A percentile compares a stretch with the other conserved stretches of the same genome.
phyloP scores from a whole-genome alignment of 2,113 vertebrate species.

The Accipiter virgatus region DNA sequence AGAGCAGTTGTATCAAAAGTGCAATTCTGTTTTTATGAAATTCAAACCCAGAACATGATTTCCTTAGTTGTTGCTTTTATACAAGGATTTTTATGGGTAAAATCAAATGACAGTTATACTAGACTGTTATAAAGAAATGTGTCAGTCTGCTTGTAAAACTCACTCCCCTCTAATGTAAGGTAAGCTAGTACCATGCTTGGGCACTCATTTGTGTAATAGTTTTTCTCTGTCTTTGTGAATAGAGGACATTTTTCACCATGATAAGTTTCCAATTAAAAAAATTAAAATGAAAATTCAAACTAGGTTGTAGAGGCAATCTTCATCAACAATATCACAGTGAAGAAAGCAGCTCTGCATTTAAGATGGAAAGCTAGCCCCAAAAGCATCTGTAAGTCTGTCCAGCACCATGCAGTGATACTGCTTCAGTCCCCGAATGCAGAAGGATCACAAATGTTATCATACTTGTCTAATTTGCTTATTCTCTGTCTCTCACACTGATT shows the following conservation, averaged over 20 bases:
- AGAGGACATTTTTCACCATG: not conserved
- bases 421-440: not conserved
- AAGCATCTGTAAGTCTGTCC: not conserved
- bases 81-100: slow-evolving; percentile 57
- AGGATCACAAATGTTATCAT: not conserved
- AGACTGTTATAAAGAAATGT: slow-evolving; percentile 56
- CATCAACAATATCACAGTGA: not conserved
- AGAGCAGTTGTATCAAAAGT: slow-evolving; percentile 64
- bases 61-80: slow-evolving; percentile 61
- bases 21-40: slow-evolving; percentile 69
- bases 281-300: not conserved
- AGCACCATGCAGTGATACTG: not conserved
- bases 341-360: not conserved
- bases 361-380: not conserved
- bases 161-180: not conserved
- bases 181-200: not conserved
- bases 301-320: not conserved
- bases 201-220: not conserved
- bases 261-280: not conserved
- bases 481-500: not conserved
- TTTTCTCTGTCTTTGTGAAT: slow-evolving; percentile 10
- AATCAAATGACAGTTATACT: slow-evolving; percentile 65
- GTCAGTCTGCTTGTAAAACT: slow-evolving; percentile 58
- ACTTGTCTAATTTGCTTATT: not conserved
- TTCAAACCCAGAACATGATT: slow-evolving; percentile 61